Evolutionary conservation across 1,140 invertebrate genomes (phyloP).

Genomic region (Achroia grisella): DNA sequence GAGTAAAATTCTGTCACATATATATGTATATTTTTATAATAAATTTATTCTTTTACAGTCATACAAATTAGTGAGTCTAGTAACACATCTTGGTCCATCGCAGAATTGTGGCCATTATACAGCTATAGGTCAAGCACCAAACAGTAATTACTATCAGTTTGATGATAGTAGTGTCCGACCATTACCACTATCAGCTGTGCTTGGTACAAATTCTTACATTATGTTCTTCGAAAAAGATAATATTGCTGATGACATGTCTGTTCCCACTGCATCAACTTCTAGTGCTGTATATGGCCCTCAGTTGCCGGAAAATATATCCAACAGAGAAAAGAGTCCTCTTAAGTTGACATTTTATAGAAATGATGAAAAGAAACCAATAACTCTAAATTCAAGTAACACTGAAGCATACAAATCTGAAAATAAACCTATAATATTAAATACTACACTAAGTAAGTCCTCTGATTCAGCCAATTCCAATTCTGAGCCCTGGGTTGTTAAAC

Average conservation of each 20-base stretch:
- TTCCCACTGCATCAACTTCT: slow-evolving; percentile 41
- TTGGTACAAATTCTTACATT: slow-evolving; percentile 90
- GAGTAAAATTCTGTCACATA: too few species aligned
- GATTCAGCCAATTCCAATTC: slow-evolving; percentile 38
- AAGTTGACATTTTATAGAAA: slow-evolving; percentile 55
- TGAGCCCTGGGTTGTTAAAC: slow-evolving; percentile 65
- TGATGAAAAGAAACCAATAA: slow-evolving; percentile 50
- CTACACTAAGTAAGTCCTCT: slow-evolving; percentile 47
- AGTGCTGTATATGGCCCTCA: slow-evolving; percentile 58
- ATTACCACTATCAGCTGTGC: slow-evolving; percentile 81
- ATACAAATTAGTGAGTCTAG: slow-evolving; percentile 93
- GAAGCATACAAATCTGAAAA: slow-evolving; percentile 41
- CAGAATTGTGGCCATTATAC: slow-evolving; percentile 99
- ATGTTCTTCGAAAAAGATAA: slow-evolving; percentile 90
- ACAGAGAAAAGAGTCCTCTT: slow-evolving; percentile 57
- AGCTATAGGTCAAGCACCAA: slow-evolving; percentile 88
- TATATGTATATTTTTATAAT: too few species aligned
- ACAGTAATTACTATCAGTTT: slow-evolving; percentile 91
- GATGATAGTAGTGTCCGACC: slow-evolving; percentile 81
- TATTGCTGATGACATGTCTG: slow-evolving; percentile 35
- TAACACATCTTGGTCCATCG: slow-evolving; percentile 96
- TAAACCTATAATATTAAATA: slow-evolving; percentile 62
- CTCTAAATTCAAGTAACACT: slow-evolving; percentile 33
- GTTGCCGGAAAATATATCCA: slow-evolving; percentile 50
- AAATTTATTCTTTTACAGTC: slow-evolving; percentile 57